phyloP scores from a whole-genome alignment of 1,140 invertebrate species.

The Drosophila littoralis region DNA sequence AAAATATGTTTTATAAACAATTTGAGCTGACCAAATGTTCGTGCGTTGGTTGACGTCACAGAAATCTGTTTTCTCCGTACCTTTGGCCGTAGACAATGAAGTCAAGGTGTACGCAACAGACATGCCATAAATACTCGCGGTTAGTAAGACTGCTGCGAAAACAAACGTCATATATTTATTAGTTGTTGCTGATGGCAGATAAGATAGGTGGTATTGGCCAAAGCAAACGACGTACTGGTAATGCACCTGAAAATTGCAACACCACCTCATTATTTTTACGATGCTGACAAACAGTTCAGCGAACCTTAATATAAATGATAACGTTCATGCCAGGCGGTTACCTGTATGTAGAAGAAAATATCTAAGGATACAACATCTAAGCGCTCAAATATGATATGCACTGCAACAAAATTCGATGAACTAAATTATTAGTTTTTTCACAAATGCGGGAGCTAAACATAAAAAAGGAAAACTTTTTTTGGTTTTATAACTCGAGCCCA shows the following conservation, averaged over 20 bases:
- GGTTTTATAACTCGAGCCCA: too few species aligned
- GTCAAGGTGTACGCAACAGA: conserved; percentile 31
- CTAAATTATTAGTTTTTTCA: too few species aligned
- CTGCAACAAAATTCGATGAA: too few species aligned
- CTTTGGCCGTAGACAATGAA: conserved; percentile 21
- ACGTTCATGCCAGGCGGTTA: background rate
- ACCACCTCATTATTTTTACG: background rate
- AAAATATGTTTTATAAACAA: conserved; percentile 58
- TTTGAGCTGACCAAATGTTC: conserved; percentile 20
- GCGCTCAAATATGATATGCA: too few species aligned
- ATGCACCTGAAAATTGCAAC: conserved; percentile 24
- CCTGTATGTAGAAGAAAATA: too few species aligned
- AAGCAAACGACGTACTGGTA: background rate
- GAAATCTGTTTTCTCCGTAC: conserved; percentile 14
- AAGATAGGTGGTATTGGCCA: conserved; percentile 7
- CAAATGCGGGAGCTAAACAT: too few species aligned
- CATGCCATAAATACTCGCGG: conserved; percentile 41
- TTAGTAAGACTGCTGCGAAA: conserved; percentile 6
- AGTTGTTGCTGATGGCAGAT: background rate
- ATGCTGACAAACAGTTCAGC: background rate
- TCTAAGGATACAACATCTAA: too few species aligned
- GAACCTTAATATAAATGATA: background rate
- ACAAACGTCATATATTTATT: conserved; percentile 16
- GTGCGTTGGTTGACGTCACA: conserved; percentile 56
- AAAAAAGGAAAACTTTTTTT: too few species aligned